These are phyloP conservation scores for Heliothis peltigera DNA, from an alignment of 2,888 invertebrate genomes.

Conservation along the genomic window DNA sequence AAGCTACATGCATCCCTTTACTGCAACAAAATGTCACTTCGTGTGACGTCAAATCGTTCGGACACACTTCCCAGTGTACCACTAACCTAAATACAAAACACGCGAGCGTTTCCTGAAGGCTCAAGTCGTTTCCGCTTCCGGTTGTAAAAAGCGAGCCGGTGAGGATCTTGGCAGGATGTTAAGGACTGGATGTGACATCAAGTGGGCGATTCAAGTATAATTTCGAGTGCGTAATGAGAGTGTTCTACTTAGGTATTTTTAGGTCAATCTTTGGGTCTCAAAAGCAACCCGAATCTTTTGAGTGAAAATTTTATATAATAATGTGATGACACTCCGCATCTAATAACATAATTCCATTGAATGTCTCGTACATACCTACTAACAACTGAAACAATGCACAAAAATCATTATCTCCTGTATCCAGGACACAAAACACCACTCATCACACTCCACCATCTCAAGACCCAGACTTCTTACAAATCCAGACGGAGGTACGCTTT, in stretches of 20 bases:
- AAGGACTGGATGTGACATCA: slow-evolving; percentile 55
- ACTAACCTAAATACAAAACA: slow-evolving; percentile 78
- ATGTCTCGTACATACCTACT: too few relatives aligned
- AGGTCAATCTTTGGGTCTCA: background rate
- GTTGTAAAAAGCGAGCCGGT: slow-evolving; percentile 83
- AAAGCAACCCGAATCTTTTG: too few relatives aligned
- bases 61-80: slow-evolving; percentile 65
- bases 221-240: slow-evolving; percentile 22
- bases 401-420: background rate
- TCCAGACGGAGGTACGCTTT: background rate
- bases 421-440: background rate
- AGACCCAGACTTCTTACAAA: background rate
- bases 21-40: slow-evolving; percentile 19
- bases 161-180: slow-evolving; percentile 70
- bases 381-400: background rate
- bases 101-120: slow-evolving; percentile 88
- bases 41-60: slow-evolving; percentile 31
- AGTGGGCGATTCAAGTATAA: slow-evolving; percentile 17
- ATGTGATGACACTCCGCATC: too few relatives aligned
- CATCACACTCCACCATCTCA: too few relatives aligned
- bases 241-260: background rate
- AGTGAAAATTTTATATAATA: too few relatives aligned
- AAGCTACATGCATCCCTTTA: background rate
- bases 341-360: too few relatives aligned
- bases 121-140: slow-evolving; percentile 87